Evolutionary conservation across 1,140 invertebrate genomes (phyloP).

Genomic region (Ectropis grisescens): DNA sequence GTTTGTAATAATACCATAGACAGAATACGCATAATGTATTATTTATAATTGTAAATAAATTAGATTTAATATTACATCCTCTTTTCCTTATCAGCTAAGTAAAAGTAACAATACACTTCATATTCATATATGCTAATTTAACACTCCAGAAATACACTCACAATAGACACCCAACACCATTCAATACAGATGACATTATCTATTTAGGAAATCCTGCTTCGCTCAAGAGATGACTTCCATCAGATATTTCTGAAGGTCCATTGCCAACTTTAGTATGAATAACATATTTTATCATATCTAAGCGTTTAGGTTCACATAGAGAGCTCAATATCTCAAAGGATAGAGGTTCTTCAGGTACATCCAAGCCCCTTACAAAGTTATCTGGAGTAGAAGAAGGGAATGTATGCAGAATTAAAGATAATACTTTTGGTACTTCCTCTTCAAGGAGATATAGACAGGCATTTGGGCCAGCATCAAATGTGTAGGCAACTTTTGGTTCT

Average conservation of each 20-base stretch:
- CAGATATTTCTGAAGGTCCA: constrained; percentile 73
- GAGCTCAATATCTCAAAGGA: constrained; percentile 29
- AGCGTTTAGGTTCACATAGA: constrained; percentile 46
- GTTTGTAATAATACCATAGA: too few species aligned
- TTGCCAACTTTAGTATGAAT: constrained; percentile 85
- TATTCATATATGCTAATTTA: too few species aligned
- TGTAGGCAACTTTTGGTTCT: constrained; percentile 86
- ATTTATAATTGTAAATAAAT: background rate
- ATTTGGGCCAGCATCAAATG: constrained; percentile 98
- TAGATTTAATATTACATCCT: background rate
- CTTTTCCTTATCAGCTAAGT: constrained; percentile 6
- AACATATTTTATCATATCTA: constrained; percentile 83
- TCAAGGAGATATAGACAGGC: constrained; percentile 91
- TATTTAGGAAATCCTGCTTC: constrained; percentile 57
- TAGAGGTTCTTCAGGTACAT: constrained; percentile 13
- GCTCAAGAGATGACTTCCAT: constrained; percentile 72
- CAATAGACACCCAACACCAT: too few species aligned
- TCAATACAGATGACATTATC: background rate
- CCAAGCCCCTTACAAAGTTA: constrained; percentile 39
- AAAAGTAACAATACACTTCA: too few species aligned
- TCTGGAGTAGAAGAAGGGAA: constrained; percentile 75
- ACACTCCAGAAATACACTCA: too few species aligned
- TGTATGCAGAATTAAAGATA: constrained; percentile 76
- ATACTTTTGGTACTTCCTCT: constrained; percentile 78
- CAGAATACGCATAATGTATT: too few species aligned